Evolutionary conservation across 2,797 vertebrate species (phyloP).

Genomic region (Phoxinus dragarum): DNA sequence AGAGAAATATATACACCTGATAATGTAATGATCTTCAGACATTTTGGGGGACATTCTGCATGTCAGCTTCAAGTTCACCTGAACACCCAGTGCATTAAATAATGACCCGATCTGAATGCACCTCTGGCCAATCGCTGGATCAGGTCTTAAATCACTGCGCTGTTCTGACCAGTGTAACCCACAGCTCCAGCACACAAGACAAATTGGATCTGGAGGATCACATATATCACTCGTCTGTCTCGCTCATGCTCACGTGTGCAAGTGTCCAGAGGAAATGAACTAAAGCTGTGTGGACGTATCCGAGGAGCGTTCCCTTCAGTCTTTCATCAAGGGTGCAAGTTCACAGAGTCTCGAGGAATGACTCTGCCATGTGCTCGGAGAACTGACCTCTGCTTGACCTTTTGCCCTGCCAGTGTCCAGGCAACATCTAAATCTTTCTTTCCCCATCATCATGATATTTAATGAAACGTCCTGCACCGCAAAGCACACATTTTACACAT

Average conservation of each 20-base stretch:
- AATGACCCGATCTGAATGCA: constrained; percentile 28
- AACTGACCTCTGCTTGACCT: constrained; percentile 67
- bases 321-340: constrained; percentile 41
- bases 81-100: constrained; percentile 25
- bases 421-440: constrained; percentile 49
- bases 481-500: background rate
- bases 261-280: constrained; percentile 58
- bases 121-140: constrained; percentile 9
- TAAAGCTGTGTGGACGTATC: constrained; percentile 55
- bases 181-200: constrained; percentile 43
- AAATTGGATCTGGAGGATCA: constrained; percentile 62
- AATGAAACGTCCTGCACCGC: constrained; percentile 24
- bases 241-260: constrained; percentile 28
- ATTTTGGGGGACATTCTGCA: background rate
- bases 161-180: constrained; percentile 6
- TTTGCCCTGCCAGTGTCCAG: constrained; percentile 30
- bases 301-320: background rate
- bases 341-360: constrained; percentile 29
- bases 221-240: constrained; percentile 52
- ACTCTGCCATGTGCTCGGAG: background rate
- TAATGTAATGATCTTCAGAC: background rate
- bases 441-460: constrained; percentile 11
- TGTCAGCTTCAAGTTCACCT: constrained; percentile 16
- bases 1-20: background rate
- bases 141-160: constrained; percentile 19